Conservation (phyloP, 2,888 invertebrate species). For the Pyrochroa serraticornis region DNA sequence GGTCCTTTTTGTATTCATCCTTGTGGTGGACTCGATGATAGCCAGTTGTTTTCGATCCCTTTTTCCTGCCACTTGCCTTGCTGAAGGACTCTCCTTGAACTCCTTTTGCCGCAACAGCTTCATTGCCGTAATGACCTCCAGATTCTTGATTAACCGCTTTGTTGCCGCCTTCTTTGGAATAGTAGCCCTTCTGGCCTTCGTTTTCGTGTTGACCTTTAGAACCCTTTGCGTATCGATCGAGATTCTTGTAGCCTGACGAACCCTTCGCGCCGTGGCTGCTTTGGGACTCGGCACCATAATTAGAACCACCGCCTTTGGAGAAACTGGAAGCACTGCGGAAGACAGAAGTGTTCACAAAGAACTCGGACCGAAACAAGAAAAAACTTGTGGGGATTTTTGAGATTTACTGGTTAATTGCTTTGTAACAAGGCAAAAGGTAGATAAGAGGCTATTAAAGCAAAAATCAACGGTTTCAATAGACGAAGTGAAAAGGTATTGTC, state of each 20-base stretch:
- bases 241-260: conserved; percentile 61
- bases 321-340: conserved; percentile 26
- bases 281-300: conserved; percentile 60
- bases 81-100: conserved; percentile 66
- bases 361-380: background rate
- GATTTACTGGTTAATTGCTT: too few species aligned
- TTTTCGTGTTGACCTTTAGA: conserved; percentile 63
- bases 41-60: conserved; percentile 73
- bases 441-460: too few species aligned
- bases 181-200: conserved; percentile 62
- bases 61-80: conserved; percentile 65
- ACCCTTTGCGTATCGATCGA: conserved; percentile 64
- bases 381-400: background rate
- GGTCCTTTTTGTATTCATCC: conserved; percentile 79
- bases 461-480: too few species aligned
- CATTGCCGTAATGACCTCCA: conserved; percentile 63
- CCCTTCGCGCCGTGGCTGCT: conserved; percentile 64
- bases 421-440: too few species aligned
- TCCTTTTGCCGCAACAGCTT: conserved; percentile 61
- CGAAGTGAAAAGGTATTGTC: too few species aligned
- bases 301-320: conserved; percentile 56
- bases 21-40: conserved; percentile 75
- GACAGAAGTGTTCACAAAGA: background rate
- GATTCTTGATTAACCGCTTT: conserved; percentile 63
- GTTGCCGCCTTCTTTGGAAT: conserved; percentile 62